Conservation (phyloP, 1,140 invertebrate species). For the Hyles vespertilio region DNA sequence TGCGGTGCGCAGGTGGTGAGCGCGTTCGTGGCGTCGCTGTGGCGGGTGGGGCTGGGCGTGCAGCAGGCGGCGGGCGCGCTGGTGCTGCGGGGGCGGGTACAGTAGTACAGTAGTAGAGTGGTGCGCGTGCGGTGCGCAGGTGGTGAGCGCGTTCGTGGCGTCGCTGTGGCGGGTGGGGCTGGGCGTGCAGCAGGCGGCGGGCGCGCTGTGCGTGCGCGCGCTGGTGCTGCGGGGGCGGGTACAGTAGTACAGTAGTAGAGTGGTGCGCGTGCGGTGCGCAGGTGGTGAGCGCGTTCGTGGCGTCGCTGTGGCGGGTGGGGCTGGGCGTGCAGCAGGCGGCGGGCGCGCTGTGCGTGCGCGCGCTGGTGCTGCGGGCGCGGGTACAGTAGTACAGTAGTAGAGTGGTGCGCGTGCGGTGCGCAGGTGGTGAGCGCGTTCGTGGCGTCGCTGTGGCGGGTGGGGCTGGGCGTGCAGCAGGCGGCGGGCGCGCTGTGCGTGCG, state of each 20-base stretch:
- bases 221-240: constrained; percentile 41
- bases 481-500: constrained; percentile 42
- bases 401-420: constrained; percentile 25
- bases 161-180: constrained; percentile 43
- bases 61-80: neutral
- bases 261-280: constrained; percentile 29
- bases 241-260: constrained; percentile 26
- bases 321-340: constrained; percentile 36
- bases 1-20: constrained; percentile 42
- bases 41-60: constrained; percentile 29
- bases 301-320: constrained; percentile 41
- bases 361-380: constrained; percentile 39
- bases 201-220: constrained; percentile 42
- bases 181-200: constrained; percentile 34
- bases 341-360: constrained; percentile 40
- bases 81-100: neutral
- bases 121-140: constrained; percentile 20
- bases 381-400: constrained; percentile 31
- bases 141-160: constrained; percentile 53
- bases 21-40: constrained; percentile 53
- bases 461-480: constrained; percentile 35
- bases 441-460: constrained; percentile 43
- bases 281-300: constrained; percentile 57
- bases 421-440: constrained; percentile 58
- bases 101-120: too few species aligned